A percentile compares a stretch with the other conserved stretches of the same genome.
Evolutionary conservation across 1,140 invertebrate species (phyloP).

Genomic region (Apis mellifera): DNA sequence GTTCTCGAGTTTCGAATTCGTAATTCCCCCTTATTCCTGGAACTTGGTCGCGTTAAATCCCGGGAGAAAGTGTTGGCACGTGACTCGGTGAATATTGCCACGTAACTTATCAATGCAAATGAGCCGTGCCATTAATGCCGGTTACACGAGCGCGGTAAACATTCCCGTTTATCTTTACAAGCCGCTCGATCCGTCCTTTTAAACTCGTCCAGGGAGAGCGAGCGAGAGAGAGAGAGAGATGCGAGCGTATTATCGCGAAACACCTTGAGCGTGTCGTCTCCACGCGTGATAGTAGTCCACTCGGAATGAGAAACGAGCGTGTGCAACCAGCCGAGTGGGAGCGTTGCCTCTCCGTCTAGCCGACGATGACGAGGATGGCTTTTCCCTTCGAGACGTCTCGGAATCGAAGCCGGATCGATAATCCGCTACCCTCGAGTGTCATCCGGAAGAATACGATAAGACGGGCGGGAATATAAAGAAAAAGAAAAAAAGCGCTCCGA

Average conservation of each 20-base stretch:
- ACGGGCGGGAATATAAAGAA: constrained; percentile 21
- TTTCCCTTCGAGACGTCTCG: neutral
- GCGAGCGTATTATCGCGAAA: constrained; percentile 19
- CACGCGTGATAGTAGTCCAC: neutral
- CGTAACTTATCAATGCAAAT: constrained; percentile 31
- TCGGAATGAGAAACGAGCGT: constrained; percentile 5
- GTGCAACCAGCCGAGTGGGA: too few species aligned
- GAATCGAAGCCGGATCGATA: constrained; percentile 43
- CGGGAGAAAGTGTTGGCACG: neutral
- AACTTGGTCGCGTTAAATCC: neutral
- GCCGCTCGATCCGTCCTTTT: constrained; percentile 18
- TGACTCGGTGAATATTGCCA: neutral
- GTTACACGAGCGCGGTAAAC: constrained; percentile 27
- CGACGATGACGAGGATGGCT: neutral
- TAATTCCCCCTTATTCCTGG: neutral
- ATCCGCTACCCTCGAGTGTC: constrained; percentile 28
- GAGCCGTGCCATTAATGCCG: constrained; percentile 31
- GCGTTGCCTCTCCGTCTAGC: neutral
- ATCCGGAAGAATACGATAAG: constrained; percentile 24
- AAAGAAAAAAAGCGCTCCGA: neutral
- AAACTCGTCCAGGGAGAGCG: neutral
- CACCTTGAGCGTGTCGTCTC: constrained; percentile 13
- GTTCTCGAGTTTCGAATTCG: neutral
- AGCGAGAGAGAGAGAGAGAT: constrained; percentile 25
- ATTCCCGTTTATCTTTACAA: constrained; percentile 40